phyloP scores from a whole-genome alignment of 2,888 invertebrate species.

The Troides helena region DNA sequence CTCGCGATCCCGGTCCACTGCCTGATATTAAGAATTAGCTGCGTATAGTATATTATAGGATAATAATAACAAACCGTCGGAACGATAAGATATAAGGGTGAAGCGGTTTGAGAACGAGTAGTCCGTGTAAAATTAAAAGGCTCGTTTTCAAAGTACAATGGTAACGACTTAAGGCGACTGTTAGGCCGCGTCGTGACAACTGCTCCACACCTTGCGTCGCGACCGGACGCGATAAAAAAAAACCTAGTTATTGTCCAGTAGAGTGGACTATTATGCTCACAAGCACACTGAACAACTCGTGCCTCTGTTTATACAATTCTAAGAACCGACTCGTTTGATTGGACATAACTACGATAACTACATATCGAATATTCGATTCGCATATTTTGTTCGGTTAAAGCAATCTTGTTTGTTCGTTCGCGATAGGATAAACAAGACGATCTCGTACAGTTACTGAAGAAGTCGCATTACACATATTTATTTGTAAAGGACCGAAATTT shows the following conservation, averaged over 20 bases:
- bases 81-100: neutral
- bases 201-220: slow-evolving; percentile 48
- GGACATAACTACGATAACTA: slow-evolving; percentile 35
- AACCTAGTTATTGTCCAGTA: slow-evolving; percentile 54
- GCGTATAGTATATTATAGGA: too few species aligned
- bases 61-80: too few species aligned
- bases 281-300: slow-evolving; percentile 46
- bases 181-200: slow-evolving; percentile 33
- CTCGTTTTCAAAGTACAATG: slow-evolving; percentile 20
- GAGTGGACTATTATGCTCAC: slow-evolving; percentile 46
- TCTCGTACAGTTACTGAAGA: neutral
- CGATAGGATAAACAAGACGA: neutral
- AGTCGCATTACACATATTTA: neutral
- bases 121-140: slow-evolving; percentile 14
- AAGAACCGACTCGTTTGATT: slow-evolving; percentile 41
- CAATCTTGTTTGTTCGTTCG: slow-evolving; percentile 30
- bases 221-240: slow-evolving; percentile 44
- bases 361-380: slow-evolving; percentile 33
- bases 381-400: slow-evolving; percentile 31
- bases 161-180: slow-evolving; percentile 31
- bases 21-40: too few species aligned
- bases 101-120: neutral
- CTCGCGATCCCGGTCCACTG: too few species aligned
- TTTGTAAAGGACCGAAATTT: too few species aligned
- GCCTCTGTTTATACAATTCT: slow-evolving; percentile 47